phyloP scores from a whole-genome alignment of 2,888 invertebrate species.

The Sphaerophoria rueppellii region DNA sequence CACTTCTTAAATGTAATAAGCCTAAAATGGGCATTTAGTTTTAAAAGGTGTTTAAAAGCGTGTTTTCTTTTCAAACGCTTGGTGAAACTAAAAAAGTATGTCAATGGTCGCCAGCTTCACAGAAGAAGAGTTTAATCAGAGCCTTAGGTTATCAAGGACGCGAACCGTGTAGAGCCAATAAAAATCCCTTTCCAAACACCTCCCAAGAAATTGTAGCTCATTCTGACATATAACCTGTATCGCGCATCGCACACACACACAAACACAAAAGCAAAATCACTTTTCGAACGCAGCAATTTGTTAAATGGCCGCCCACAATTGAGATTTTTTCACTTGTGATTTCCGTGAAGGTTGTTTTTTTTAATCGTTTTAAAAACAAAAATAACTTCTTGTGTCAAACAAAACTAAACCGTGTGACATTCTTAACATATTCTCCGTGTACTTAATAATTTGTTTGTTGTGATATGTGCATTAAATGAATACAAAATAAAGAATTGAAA shows the following conservation, averaged over 20 bases:
- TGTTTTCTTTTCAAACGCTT: too few relatives aligned
- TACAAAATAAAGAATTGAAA: background rate
- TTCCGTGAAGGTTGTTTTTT: conserved; percentile 54
- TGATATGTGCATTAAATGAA: conserved; percentile 43
- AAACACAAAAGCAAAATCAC: background rate
- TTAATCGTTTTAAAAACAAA: background rate
- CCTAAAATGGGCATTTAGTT: too few relatives aligned
- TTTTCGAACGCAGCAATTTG: conserved; percentile 63
- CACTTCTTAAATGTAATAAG: too few relatives aligned
- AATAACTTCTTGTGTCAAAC: conserved; percentile 29
- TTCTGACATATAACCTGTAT: conserved; percentile 1
- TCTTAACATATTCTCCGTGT: background rate
- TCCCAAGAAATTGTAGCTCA: background rate
- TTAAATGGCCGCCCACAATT: conserved; percentile 70
- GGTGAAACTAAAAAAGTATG: too few relatives aligned
- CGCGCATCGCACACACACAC: too few relatives aligned
- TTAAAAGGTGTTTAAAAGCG: too few relatives aligned
- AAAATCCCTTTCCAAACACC: conserved; percentile 2
- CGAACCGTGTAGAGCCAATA: too few relatives aligned
- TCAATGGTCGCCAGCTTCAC: too few relatives aligned
- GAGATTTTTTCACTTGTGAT: conserved; percentile 59
- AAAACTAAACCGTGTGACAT: conserved; percentile 7
- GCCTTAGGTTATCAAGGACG: background rate
- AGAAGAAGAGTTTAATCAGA: too few relatives aligned
- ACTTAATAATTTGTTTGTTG: conserved; percentile 33